A percentile compares a stretch with the other conserved stretches of the same genome.
Conservation (phyloP, 2,113 vertebrate genomes). For the Alethe diademata region DNA sequence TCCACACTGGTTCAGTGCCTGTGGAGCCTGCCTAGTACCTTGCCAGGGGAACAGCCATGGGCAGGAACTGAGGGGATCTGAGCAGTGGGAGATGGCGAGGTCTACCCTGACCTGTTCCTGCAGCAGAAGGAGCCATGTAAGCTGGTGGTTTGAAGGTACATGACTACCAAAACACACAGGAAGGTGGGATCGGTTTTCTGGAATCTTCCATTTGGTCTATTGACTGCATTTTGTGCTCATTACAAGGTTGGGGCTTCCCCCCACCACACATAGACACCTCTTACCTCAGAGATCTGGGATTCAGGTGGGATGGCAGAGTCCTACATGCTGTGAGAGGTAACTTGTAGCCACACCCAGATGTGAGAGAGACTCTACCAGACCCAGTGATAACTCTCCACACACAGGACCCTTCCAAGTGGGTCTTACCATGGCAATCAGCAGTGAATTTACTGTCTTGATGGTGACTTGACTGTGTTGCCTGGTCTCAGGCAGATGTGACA, state of each 20-base stretch:
- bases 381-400: neutral
- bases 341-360: neutral
- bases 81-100: rapidly evolving
- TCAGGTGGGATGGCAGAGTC: neutral
- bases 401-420: neutral
- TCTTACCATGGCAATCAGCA: neutral
- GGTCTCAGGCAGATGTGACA: neutral
- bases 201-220: neutral
- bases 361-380: neutral
- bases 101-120: neutral
- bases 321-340: rapidly evolving
- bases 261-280: rapidly evolving
- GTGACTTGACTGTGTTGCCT: neutral
- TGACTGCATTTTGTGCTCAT: neutral
- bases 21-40: neutral
- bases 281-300: rapidly evolving
- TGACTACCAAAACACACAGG: neutral
- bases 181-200: neutral
- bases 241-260: neutral
- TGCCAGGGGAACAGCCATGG: neutral
- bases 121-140: neutral
- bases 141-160: neutral
- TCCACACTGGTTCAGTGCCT: neutral
- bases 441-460: neutral
- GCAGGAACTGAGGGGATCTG: neutral